These are phyloP conservation scores for Phyllostomus discolor DNA, from an alignment of 2,113 vertebrate species.

Conservation along the genomic window DNA sequence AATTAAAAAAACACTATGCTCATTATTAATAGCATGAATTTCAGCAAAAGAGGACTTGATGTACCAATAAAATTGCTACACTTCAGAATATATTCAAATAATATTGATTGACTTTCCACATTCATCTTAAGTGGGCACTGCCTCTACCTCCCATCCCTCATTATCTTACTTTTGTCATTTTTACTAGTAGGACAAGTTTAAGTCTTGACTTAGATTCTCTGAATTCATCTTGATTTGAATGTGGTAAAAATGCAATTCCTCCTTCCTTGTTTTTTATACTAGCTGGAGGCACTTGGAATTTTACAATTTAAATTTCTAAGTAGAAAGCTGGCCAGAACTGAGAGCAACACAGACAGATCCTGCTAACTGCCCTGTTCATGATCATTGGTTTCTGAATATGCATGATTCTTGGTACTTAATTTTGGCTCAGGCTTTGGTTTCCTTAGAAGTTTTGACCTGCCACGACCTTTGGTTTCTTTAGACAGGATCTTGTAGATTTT, in stretches of 20 bases:
- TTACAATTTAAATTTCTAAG: neutral
- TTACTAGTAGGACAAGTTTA: neutral
- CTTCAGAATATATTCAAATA: neutral
- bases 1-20: neutral
- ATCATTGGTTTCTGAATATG: neutral
- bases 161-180: constrained; percentile 23
- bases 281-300: neutral
- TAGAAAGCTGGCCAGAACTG: neutral
- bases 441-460: constrained; percentile 15
- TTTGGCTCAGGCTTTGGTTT: constrained; percentile 31
- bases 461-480: constrained; percentile 13
- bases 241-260: neutral
- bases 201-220: constrained; percentile 18
- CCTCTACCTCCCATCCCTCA: no score
- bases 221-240: neutral
- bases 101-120: neutral
- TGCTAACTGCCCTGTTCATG: neutral
- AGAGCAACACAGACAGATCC: neutral
- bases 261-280: neutral
- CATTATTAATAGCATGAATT: neutral
- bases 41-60: neutral
- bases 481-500: constrained; percentile 2
- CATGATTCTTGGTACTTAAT: constrained; percentile 15
- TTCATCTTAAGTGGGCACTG: neutral
- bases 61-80: neutral